Conservation (phyloP, 2,888 invertebrate species). For the Serrognathus titanus region DNA sequence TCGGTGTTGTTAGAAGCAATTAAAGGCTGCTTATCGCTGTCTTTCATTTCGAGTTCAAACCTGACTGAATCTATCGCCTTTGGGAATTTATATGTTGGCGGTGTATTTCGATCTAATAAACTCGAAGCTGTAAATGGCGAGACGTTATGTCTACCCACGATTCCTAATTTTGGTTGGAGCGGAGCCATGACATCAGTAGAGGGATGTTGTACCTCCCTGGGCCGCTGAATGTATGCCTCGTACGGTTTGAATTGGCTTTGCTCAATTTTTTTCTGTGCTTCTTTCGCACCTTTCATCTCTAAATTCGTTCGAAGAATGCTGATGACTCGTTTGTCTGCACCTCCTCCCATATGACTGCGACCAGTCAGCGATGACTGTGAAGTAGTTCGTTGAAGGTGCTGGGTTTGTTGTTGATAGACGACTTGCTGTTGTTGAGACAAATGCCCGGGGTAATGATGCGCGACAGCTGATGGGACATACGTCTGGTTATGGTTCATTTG, state of each 20-base stretch:
- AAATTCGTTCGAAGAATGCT: constrained; percentile 69
- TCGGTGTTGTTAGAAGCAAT: constrained; percentile 33
- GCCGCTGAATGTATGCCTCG: constrained; percentile 27
- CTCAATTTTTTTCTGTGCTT: constrained; percentile 53
- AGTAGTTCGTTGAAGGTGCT: constrained; percentile 32
- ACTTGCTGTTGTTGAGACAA: constrained; percentile 24
- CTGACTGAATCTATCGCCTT: constrained; percentile 66
- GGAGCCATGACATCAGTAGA: constrained; percentile 47
- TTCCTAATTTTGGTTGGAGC: constrained; percentile 50
- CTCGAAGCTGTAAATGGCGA: constrained; percentile 57
- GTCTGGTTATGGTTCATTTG: constrained; percentile 39
- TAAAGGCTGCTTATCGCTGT: constrained; percentile 20
- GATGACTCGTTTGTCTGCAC: constrained; percentile 58
- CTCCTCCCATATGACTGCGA: constrained; percentile 21
- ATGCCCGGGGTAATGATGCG: constrained; percentile 40
- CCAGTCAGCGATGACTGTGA: constrained; percentile 33
- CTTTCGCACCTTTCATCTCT: constrained; percentile 61
- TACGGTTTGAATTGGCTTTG: constrained; percentile 34
- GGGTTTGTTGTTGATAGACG: constrained; percentile 25
- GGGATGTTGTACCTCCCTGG: constrained; percentile 44
- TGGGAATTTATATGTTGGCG: constrained; percentile 60
- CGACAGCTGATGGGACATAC: constrained; percentile 40
- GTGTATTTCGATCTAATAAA: constrained; percentile 51
- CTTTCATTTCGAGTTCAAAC: constrained; percentile 49
- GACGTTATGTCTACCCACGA: constrained; percentile 52